Conservation (phyloP, 2,888 invertebrate species). For the Nomada flava region DNA sequence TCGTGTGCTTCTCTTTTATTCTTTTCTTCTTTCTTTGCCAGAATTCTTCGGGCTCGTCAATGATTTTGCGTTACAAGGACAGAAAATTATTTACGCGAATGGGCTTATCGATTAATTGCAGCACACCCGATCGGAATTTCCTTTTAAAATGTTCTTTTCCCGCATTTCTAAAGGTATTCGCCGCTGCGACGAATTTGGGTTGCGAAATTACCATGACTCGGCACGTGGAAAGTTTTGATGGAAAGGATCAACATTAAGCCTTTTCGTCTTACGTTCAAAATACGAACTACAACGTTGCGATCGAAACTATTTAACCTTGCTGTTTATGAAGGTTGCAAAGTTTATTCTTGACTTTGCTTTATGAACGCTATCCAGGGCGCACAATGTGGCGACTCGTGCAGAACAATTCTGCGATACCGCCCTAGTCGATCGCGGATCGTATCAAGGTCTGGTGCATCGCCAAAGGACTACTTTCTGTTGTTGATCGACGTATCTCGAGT, state of each 20-base stretch:
- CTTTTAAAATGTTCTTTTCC: no score
- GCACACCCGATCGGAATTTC: neutral
- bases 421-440: slow-evolving; percentile 2
- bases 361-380: slow-evolving; percentile 34
- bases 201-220: slow-evolving; percentile 1
- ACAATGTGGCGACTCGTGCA: slow-evolving; percentile 29
- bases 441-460: slow-evolving; percentile 18
- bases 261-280: neutral
- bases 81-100: no score
- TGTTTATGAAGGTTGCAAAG: slow-evolving; percentile 15
- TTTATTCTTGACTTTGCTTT: slow-evolving; percentile 31
- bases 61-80: no score
- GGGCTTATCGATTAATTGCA: no score
- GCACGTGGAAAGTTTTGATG: neutral
- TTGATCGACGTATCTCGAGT: neutral
- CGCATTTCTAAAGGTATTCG: neutral
- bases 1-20: no score
- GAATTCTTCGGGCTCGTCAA: no score
- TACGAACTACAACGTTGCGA: neutral
- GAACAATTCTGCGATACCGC: slow-evolving; percentile 28
- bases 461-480: neutral
- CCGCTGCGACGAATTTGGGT: neutral
- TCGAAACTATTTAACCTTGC: slow-evolving; percentile 24
- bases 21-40: neutral
- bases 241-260: neutral